phyloP scores from a whole-genome alignment of 2,888 invertebrate species.

The Plutella xylostella region DNA sequence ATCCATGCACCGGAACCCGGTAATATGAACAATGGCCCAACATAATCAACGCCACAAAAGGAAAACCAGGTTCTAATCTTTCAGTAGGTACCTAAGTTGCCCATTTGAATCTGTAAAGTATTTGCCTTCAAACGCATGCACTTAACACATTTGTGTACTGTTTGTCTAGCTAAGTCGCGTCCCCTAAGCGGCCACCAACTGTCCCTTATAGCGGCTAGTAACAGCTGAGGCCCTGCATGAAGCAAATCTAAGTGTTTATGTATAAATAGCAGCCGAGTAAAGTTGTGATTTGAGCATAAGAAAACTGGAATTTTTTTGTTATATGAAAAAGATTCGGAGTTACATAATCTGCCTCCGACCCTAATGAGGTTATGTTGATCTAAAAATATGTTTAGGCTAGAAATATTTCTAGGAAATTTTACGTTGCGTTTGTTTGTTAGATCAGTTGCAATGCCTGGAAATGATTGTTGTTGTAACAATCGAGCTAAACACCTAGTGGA shows the following conservation, averaged over 20 bases:
- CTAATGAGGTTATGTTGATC: not conserved
- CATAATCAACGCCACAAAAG: not conserved
- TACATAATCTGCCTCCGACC: not conserved
- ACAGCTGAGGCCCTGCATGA: conserved; percentile 11
- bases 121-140: conserved; percentile 12
- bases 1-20: no score
- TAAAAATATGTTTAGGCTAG: not conserved
- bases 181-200: conserved; percentile 10
- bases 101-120: conserved; percentile 6
- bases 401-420: not conserved
- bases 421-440: not conserved
- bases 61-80: not conserved
- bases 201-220: conserved; percentile 8
- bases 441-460: not conserved
- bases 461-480: not conserved
- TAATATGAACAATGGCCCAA: not conserved
- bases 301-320: conserved; percentile 9
- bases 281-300: conserved; percentile 5
- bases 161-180: not conserved
- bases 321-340: conserved; percentile 7
- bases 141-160: conserved; percentile 20
- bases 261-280: conserved; percentile 13
- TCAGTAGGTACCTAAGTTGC: no score
- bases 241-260: conserved; percentile 9
- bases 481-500: not conserved